Evolutionary conservation across 2,888 invertebrate species (phyloP), one percentile per base, ranked within the genome.

Genomic region (Drosophila multiciliata): DNA sequence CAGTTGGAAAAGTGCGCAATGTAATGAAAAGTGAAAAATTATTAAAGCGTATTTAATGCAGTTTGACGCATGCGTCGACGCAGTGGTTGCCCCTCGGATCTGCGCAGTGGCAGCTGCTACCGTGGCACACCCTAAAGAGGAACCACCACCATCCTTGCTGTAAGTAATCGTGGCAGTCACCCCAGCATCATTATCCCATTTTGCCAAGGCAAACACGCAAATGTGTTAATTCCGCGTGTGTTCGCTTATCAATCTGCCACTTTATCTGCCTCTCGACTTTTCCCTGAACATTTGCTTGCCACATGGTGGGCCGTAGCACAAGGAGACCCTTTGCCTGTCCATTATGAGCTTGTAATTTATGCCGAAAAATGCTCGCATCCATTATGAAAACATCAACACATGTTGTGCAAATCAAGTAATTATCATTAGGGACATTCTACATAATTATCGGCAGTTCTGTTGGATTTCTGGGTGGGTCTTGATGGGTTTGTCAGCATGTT

Each of bases 401-500:
- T 82, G 72, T 85, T 87, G 85, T 82, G 89, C 80, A 89, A 87
- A 90, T 90, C 87, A 81, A 90, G 90, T 80, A 90, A 87, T 87
- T 88, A 87, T 78, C 83, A 81, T 76, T 75, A 81, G 45, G 87
- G 70, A 82, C 70, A 67, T 82, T 83, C 73, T 75, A 75, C 82
- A 81, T 80, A 90, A 90, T 87, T 88, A 87, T 90, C 89, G 71
- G 70, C 57, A 48, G 66, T 64, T 75, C 64, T 63, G 6, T 52
- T 50, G 62, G 50, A 78, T 77, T 67, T 75, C 29, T 23, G 66
- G 65, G 59, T 65, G 63, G 62, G 63, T 73, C 40, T 57, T 69
- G 64, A 72, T 60, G 59, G 73, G 45, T 45, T 61, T 64, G 66
- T 68, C 63, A 73, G 68, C 61, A 77, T 78, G 71, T 74, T 78